Conservation (phyloP, 2,888 invertebrate genomes). For the Drosophila vallismaia region DNA sequence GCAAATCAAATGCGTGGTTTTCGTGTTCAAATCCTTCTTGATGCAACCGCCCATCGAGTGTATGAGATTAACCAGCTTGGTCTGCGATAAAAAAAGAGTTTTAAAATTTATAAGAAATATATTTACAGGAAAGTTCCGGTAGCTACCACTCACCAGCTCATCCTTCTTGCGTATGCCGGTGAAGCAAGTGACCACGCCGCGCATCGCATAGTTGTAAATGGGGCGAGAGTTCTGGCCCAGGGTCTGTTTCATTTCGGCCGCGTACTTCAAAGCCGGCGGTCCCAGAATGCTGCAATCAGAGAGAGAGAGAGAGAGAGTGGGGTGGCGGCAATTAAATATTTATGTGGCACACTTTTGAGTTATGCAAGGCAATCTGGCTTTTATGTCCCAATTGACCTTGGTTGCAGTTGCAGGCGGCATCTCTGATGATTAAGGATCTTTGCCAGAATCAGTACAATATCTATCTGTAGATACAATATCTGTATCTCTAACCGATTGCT, state of each 20-base stretch:
- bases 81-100: conserved; percentile 85
- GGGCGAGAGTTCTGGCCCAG: conserved; percentile 91
- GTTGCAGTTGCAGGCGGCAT: conserved; percentile 36
- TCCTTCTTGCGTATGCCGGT: conserved; percentile 95
- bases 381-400: conserved; percentile 75
- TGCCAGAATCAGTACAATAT: conserved; percentile 1
- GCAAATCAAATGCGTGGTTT: conserved; percentile 97
- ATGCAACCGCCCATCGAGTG: conserved; percentile 99
- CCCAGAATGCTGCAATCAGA: conserved; percentile 87
- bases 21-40: conserved; percentile 93
- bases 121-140: too few species aligned
- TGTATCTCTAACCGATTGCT: conserved; percentile 14
- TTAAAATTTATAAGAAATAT: too few species aligned
- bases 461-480: neutral
- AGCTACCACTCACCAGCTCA: conserved; percentile 88
- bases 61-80: conserved; percentile 93
- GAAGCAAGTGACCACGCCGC: conserved; percentile 94
- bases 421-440: conserved; percentile 7
- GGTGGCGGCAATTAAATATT: conserved; percentile 66
- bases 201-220: conserved; percentile 94
- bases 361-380: conserved; percentile 69
- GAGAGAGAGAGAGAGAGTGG: too few species aligned
- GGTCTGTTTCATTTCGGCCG: conserved; percentile 88
- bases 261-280: conserved; percentile 91
- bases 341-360: conserved; percentile 76